These are phyloP conservation scores for Anticlea derivata DNA, from an alignment of 2,888 invertebrate genomes.

Conservation along the genomic window DNA sequence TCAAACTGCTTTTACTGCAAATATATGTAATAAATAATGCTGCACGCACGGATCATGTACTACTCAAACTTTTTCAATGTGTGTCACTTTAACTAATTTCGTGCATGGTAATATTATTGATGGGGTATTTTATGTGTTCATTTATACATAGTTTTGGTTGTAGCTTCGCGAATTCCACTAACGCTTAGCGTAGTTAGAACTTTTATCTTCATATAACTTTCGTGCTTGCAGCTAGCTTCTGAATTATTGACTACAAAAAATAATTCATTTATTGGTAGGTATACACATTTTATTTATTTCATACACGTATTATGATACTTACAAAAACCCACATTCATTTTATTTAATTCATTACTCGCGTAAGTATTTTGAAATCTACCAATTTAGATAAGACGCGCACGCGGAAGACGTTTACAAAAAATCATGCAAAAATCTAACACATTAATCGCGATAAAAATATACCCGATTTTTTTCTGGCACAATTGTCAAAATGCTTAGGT, in stretches of 20 bases:
- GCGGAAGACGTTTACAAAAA: constrained; percentile 9
- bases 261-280: neutral
- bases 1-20: no score
- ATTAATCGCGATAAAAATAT: constrained; percentile 40
- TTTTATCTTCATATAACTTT: constrained; percentile 29
- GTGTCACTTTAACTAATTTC: constrained; percentile 10
- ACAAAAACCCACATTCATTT: constrained; percentile 9
- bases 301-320: neutral
- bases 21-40: neutral
- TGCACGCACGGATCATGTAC: constrained; percentile 7
- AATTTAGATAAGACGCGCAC: neutral
- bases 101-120: neutral
- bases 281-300: no score
- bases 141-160: neutral
- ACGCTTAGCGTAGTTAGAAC: constrained; percentile 17
- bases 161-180: constrained; percentile 12
- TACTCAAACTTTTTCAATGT: no score
- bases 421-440: constrained; percentile 16
- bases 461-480: constrained; percentile 46
- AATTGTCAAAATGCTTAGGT: constrained; percentile 55
- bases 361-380: neutral
- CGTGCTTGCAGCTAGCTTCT: constrained; percentile 49
- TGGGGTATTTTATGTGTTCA: neutral
- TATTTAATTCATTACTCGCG: constrained; percentile 7
- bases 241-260: constrained; percentile 19